phyloP scores from a whole-genome alignment of 64 coral and sea anemone species.

The Stylophora pistillata region DNA sequence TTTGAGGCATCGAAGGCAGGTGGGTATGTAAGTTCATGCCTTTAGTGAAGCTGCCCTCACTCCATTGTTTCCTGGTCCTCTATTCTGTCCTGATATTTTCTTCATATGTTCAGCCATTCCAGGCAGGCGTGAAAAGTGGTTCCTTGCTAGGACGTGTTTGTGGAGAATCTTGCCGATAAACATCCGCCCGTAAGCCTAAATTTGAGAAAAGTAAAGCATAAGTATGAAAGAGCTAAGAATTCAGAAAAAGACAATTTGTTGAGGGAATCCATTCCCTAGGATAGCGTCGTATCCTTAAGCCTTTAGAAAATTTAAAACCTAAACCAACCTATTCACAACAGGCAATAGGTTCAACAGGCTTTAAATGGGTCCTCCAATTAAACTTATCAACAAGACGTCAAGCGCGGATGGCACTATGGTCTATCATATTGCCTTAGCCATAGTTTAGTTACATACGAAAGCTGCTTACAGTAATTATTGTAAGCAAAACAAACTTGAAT shows the following conservation, averaged over 20 bases:
- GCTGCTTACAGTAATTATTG: too few species aligned
- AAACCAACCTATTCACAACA: too few species aligned
- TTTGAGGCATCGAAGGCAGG: neutral
- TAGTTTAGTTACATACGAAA: too few species aligned
- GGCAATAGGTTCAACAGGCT: too few species aligned
- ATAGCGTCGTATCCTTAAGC: too few species aligned
- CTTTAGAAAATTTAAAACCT: too few species aligned
- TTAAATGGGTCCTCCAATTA: too few species aligned
- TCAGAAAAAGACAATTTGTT: neutral
- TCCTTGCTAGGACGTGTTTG: slow-evolving; percentile 93
- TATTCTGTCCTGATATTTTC: slow-evolving; percentile 69
- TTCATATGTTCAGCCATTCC: slow-evolving; percentile 98
- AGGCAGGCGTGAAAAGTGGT: slow-evolving; percentile 93
- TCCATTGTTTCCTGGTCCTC: slow-evolving; percentile 23
- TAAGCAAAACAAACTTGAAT: too few species aligned
- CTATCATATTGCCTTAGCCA: too few species aligned
- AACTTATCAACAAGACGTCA: too few species aligned
- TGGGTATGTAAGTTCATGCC: neutral
- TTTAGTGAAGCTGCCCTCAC: neutral
- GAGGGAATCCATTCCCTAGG: too few species aligned
- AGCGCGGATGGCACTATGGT: too few species aligned
- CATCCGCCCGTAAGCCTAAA: slow-evolving; percentile 97
- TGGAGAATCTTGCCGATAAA: slow-evolving; percentile 99
- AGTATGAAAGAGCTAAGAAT: neutral
- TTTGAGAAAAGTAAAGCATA: neutral